Evolutionary conservation across 2,888 invertebrate species (phyloP).

Genomic region (Serripes groenlandicus): DNA sequence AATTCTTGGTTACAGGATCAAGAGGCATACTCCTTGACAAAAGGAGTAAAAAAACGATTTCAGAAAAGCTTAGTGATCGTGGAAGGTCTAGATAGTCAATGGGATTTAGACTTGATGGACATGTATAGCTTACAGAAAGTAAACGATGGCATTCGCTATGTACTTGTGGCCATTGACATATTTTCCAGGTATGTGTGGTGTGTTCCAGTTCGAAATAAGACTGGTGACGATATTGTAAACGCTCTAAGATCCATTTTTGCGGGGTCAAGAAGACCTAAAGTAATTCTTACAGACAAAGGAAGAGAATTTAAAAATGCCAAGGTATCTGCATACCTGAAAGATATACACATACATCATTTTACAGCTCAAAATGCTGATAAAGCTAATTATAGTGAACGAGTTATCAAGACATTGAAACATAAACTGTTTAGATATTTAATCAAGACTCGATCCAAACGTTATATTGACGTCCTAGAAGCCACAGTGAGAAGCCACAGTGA

Average conservation of each 20-base stretch:
- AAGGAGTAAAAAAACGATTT: background rate
- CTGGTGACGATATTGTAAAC: slow-evolving; percentile 8
- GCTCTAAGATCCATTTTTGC: slow-evolving; percentile 17
- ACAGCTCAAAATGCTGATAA: slow-evolving; percentile 27
- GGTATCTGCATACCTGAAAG: background rate
- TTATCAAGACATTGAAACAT: slow-evolving; percentile 44
- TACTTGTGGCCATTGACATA: slow-evolving; percentile 41
- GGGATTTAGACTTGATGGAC: slow-evolving; percentile 52
- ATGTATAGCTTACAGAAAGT: slow-evolving; percentile 20
- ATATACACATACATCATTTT: slow-evolving; percentile 24
- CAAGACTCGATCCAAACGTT: slow-evolving; percentile 26
- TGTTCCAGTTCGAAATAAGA: slow-evolving; percentile 35
- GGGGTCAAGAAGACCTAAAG: slow-evolving; percentile 12
- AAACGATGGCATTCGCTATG: slow-evolving; percentile 41
- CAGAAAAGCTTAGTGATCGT: background rate
- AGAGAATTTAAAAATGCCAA: slow-evolving; percentile 25
- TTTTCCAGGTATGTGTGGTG: slow-evolving; percentile 29
- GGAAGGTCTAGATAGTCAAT: slow-evolving; percentile 35
- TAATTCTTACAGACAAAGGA: slow-evolving; percentile 27
- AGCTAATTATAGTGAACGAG: slow-evolving; percentile 37
- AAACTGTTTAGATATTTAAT: slow-evolving; percentile 46
- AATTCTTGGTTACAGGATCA: slow-evolving; percentile 12
- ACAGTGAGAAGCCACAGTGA: background rate
- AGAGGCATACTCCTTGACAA: background rate
- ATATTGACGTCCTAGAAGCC: slow-evolving; percentile 25